Evolutionary conservation across 2,888 invertebrate species (phyloP), one percentile per base, ranked within the genome.

Genomic region (Pyrochroa serraticornis): DNA sequence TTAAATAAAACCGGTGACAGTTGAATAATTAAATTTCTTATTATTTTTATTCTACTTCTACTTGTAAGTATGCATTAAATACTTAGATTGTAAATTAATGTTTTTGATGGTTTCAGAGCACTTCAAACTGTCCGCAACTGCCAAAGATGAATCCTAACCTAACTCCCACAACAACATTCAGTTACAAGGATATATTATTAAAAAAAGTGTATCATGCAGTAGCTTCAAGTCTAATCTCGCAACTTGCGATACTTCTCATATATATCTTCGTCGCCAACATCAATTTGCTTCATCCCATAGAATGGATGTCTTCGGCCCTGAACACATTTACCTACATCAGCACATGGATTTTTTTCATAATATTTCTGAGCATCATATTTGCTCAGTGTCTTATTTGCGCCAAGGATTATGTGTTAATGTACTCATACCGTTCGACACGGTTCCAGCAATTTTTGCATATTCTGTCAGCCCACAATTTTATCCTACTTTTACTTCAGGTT

Each of bases 331-430:
- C 84, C 48, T 84, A 86, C 3, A 80, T 85, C 71, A 84, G 85
- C 72, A 89, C 89, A 77, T 85, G 87, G 80, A 74, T 87, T 0
- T 88, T 86, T 66, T 83, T 89, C 41, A 76, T 87, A 22, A 84
- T 90, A 0, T 82, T 91, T 10, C 80, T 84, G 7, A 73, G 82
- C 22, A 83, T 89, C 1, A 85, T 89, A 7, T 84, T 88, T 58
- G 81, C 88, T 5, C 90, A 90, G 78, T 88, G 90, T n/a, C 80
- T 89, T 36, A 82, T 89, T 33, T 86, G 88, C 70, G 88, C 88
- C 41, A 89, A 87, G 71, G 87, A 86, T 63, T 89, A 89, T 67
- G 81, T 90, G 14, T 79, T 82, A 12, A 83, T 84, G 44, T 79
- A 84, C 34, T 81, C 82, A 0, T 89, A 87, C 68, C 83, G 84